These are phyloP conservation scores for Artibeus lituratus DNA, from an alignment of 2,797 vertebrate genomes.

Conservation along the genomic window DNA sequence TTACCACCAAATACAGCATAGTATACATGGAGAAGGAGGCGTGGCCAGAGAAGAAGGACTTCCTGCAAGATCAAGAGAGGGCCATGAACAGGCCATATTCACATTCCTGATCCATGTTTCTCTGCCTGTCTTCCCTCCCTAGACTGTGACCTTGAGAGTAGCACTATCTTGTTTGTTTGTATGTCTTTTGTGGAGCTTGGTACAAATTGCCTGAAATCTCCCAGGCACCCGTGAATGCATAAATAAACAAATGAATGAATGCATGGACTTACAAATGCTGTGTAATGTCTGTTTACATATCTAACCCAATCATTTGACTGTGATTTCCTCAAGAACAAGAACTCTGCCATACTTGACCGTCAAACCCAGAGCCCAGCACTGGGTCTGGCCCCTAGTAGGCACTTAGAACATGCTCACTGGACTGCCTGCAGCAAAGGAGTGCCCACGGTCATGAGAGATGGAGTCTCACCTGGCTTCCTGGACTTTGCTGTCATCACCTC, in stretches of 20 bases:
- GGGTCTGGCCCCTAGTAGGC: background rate
- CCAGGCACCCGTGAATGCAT: background rate
- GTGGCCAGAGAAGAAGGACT: slow-evolving; percentile 99
- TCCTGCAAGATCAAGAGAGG: slow-evolving; percentile 86
- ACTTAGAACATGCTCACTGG: background rate
- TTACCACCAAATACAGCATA: slow-evolving; percentile 98
- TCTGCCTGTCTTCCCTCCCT: background rate
- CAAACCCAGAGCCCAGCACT: background rate
- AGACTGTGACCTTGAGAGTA: background rate
- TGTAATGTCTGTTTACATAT: background rate
- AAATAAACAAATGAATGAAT: background rate
- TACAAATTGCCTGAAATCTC: background rate
- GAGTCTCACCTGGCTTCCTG: slow-evolving; percentile 93
- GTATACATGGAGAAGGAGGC: slow-evolving; percentile 98
- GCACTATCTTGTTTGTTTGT: background rate
- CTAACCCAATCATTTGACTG: background rate
- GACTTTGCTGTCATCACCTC: slow-evolving; percentile 86
- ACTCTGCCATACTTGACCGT: background rate
- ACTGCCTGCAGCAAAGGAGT: background rate
- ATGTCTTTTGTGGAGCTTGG: background rate
- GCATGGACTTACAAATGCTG: background rate
- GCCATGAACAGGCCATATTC: slow-evolving; percentile 43
- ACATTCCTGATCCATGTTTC: background rate
- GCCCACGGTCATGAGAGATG: rapidly evolving
- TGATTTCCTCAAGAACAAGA: background rate